A percentile compares a stretch with the other conserved stretches of the same genome.
These are phyloP conservation scores for Acleris holmiana DNA, from an alignment of 2,888 invertebrate genomes.

Conservation along the genomic window DNA sequence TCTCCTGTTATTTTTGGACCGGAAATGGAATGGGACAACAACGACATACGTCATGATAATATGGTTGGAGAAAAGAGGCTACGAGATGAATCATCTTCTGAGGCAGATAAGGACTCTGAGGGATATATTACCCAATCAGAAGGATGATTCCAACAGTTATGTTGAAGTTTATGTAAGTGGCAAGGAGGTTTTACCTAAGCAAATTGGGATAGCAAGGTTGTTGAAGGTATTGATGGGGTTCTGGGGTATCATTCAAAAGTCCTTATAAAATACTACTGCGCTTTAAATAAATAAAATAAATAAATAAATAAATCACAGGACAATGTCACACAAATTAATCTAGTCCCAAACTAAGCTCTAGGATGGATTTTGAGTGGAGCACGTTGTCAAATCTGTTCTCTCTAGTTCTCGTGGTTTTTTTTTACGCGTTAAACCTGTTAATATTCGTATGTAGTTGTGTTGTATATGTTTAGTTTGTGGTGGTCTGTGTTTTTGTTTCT, in stretches of 20 bases:
- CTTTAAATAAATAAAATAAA: too few species aligned
- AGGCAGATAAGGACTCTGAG: neutral
- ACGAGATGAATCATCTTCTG: neutral
- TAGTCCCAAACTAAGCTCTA: too few species aligned
- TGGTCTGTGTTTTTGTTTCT: too few species aligned
- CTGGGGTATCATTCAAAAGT: neutral
- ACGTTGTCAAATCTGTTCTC: too few species aligned
- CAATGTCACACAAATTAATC: too few species aligned
- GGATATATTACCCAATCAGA: neutral
- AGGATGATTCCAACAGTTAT: neutral
- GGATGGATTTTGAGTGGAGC: too few species aligned
- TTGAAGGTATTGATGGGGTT: neutral
- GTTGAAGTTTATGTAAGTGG: neutral
- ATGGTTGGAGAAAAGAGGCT: neutral
- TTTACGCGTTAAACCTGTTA: too few species aligned
- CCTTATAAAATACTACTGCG: neutral
- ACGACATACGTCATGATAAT: neutral
- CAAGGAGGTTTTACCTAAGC: neutral
- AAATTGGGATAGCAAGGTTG: neutral
- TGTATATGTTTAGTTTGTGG: too few species aligned
- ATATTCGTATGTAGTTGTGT: too few species aligned
- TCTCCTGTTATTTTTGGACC: neutral
- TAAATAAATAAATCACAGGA: too few species aligned
- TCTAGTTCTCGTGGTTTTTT: too few species aligned
- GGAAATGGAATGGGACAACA: neutral